A percentile compares a stretch with the other conserved stretches of the same genome.
phyloP scores from a whole-genome alignment of 2,888 invertebrate species.

The Brenthis hecate region DNA sequence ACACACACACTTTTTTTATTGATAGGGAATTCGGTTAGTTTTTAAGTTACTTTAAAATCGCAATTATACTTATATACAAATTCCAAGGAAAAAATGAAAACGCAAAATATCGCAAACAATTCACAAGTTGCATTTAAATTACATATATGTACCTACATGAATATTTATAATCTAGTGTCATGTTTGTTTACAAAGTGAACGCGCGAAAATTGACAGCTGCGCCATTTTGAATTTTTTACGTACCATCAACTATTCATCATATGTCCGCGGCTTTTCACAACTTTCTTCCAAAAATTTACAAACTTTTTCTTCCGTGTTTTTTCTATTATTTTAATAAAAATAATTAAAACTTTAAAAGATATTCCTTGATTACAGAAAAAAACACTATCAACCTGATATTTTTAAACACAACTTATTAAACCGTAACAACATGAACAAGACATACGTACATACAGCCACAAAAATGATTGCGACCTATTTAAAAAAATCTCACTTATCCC shows the following conservation, averaged over 20 bases:
- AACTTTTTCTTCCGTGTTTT: not conserved
- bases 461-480: not conserved
- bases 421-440: conserved; percentile 3
- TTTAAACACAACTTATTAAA: not conserved
- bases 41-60: no score
- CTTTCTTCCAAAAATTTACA: conserved; percentile 2
- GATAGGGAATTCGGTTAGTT: no score
- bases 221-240: conserved; percentile 40
- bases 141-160: not conserved
- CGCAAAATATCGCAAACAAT: conserved; percentile 28
- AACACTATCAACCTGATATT: not conserved
- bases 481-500: not conserved
- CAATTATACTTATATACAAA: not conserved
- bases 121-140: not conserved
- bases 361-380: not conserved
- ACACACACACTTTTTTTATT: no score
- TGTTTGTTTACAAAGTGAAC: conserved; percentile 37
- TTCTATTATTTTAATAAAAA: not conserved
- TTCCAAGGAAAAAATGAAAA: not conserved
- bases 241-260: conserved; percentile 14
- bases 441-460: not conserved
- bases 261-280: not conserved
- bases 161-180: conserved; percentile 30
- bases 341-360: not conserved
- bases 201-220: conserved; percentile 46